Evolutionary conservation across 2,113 vertebrate species (phyloP).

Genomic region (Nothobranchius furzeri): DNA sequence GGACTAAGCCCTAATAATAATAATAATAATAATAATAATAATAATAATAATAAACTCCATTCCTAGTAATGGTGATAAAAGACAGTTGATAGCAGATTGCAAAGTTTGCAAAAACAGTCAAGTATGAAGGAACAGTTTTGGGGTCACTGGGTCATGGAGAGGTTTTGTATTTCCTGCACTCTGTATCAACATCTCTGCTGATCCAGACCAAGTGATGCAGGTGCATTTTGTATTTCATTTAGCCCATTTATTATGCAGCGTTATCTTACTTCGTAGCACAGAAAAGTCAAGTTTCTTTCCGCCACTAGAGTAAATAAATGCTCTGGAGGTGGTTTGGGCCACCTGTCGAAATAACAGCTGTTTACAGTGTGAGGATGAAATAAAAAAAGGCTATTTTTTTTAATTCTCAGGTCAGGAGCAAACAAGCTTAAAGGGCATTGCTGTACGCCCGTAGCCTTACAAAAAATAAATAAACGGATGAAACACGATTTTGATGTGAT

Average conservation of each 20-base stretch:
- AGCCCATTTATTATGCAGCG: constrained; percentile 30
- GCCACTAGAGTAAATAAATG: not conserved
- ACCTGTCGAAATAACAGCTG: not conserved
- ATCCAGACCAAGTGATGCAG: constrained; percentile 40
- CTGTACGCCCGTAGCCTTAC: not conserved
- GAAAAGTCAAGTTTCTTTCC: constrained; percentile 20
- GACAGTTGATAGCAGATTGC: constrained; percentile 12
- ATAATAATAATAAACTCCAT: not conserved
- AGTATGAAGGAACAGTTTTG: constrained; percentile 54
- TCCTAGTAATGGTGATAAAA: constrained; percentile 13
- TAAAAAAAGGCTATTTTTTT: not conserved
- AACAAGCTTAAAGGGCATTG: not conserved
- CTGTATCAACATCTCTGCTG: constrained; percentile 38
- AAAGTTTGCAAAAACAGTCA: constrained; percentile 43
- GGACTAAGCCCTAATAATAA: not conserved
- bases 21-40: too few relatives aligned
- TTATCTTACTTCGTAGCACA: constrained; percentile 16
- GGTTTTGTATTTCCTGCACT: constrained; percentile 44
- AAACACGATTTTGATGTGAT: constrained; percentile 10
- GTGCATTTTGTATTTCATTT: constrained; percentile 27
- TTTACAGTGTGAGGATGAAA: too few relatives aligned
- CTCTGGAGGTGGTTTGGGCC: not conserved
- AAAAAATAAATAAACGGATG: not conserved
- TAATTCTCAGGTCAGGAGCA: not conserved
- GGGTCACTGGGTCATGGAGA: constrained; percentile 56